Conservation (phyloP, 2,888 invertebrate genomes). For the Caenorhabditis angaria region DNA sequence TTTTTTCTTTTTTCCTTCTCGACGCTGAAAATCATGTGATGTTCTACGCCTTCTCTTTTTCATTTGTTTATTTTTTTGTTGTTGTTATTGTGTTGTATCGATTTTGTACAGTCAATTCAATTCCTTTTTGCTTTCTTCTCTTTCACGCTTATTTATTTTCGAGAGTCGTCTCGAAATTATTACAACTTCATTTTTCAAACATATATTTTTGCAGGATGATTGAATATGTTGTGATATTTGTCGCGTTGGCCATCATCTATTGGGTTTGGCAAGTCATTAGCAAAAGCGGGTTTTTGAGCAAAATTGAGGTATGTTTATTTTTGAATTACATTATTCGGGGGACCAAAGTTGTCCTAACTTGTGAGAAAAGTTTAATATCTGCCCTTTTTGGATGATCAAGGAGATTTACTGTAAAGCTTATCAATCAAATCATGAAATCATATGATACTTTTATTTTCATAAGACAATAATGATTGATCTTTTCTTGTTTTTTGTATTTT, state of each 20-base stretch:
- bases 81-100: no score
- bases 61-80: constrained; percentile 1
- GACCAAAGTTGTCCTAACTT: not conserved
- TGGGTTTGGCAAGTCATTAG: constrained; percentile 49
- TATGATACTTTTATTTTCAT: no score
- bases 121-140: no score
- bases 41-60: not conserved
- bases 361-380: not conserved
- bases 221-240: constrained; percentile 37
- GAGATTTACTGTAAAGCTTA: no score
- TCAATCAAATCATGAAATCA: no score
- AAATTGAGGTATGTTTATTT: constrained; percentile 36
- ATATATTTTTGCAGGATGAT: not conserved
- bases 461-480: no score
- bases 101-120: no score
- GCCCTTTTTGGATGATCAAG: no score
- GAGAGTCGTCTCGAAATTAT: no score
- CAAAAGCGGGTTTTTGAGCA: constrained; percentile 51
- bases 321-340: no score
- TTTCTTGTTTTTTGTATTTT: no score
- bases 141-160: not conserved
- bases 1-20: not conserved
- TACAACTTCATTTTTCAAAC: no score
- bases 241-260: constrained; percentile 45
- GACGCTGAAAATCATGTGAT: not conserved